A percentile compares a stretch with the other conserved stretches of the same genome.
These are phyloP conservation scores for Aulostomus chinensis DNA, from an alignment of 2,797 vertebrate genomes.

Conservation along the genomic window DNA sequence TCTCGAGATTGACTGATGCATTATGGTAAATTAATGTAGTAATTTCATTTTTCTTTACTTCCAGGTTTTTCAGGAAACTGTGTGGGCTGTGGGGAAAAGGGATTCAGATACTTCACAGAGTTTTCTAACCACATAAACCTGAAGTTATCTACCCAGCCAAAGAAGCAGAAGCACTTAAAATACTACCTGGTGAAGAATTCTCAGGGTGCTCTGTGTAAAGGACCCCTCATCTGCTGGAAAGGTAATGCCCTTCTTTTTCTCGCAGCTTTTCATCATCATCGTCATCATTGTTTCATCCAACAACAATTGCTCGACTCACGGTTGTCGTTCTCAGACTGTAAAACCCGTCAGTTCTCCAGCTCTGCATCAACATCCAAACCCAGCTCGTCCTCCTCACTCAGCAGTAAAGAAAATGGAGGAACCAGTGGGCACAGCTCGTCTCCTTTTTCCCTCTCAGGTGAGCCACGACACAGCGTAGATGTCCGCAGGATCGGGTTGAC, in stretches of 20 bases:
- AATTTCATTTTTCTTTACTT: not conserved
- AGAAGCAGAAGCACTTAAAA: conserved; percentile 99
- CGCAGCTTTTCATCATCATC: not conserved
- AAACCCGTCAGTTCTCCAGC: conserved; percentile 89
- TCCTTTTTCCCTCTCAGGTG: conserved; percentile 91
- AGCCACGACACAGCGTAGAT: conserved; percentile 8
- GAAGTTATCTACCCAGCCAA: conserved; percentile 98
- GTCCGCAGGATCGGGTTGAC: too few species aligned
- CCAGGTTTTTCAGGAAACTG: conserved; percentile 98
- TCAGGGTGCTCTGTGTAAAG: conserved; percentile 95
- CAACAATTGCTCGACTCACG: too few species aligned
- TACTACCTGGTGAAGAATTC: conserved; percentile 97
- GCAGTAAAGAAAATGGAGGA: conserved; percentile 89
- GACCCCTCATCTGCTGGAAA: conserved; percentile 98
- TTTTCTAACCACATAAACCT: conserved; percentile 99
- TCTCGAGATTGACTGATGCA: too few species aligned
- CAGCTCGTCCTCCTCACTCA: conserved; percentile 87
- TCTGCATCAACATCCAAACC: conserved; percentile 87
- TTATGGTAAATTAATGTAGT: not conserved
- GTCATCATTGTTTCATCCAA: too few species aligned
- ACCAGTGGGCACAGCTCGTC: conserved; percentile 90
- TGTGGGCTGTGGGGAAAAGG: conserved; percentile 97
- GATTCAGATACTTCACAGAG: conserved; percentile 98
- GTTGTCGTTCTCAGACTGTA: conserved; percentile 91
- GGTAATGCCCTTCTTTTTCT: conserved; percentile 69